A percentile compares a stretch with the other conserved stretches of the same genome.
Conservation (phyloP, 2,113 vertebrate species). For the Plectropomus leopardus region DNA sequence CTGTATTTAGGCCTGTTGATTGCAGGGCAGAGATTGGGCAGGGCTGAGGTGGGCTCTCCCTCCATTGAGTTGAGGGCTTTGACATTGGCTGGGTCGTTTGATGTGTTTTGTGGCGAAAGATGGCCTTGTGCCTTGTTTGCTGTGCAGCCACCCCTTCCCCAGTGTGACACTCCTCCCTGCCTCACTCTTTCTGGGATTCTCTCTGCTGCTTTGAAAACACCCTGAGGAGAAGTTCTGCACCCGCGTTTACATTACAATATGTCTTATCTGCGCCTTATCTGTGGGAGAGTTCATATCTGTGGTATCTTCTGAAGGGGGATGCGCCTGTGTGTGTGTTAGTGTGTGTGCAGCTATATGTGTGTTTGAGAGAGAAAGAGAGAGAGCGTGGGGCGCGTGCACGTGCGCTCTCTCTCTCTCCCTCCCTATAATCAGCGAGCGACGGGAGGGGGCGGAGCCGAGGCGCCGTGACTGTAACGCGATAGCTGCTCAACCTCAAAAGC, state of each 20-base stretch:
- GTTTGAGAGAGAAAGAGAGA: neutral
- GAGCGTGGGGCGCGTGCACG: slow-evolving; percentile 7
- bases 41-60: slow-evolving; percentile 75
- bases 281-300: slow-evolving; percentile 56
- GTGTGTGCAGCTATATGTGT: slow-evolving; percentile 10
- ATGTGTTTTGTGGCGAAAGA: slow-evolving; percentile 67
- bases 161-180: slow-evolving; percentile 14
- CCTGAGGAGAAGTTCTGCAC: slow-evolving; percentile 44
- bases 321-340: slow-evolving; percentile 9
- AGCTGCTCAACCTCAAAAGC: slow-evolving; percentile 84
- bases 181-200: slow-evolving; percentile 10
- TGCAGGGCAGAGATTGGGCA: slow-evolving; percentile 76
- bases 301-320: slow-evolving; percentile 36
- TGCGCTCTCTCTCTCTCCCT: neutral
- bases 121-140: slow-evolving; percentile 33
- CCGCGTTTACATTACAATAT: slow-evolving; percentile 50
- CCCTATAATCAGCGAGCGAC: slow-evolving; percentile 80
- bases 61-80: slow-evolving; percentile 54
- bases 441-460: slow-evolving; percentile 88
- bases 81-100: slow-evolving; percentile 49
- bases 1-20: slow-evolving; percentile 84
- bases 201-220: slow-evolving; percentile 41
- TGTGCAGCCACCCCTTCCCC: slow-evolving; percentile 7
- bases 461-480: slow-evolving; percentile 89
- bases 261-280: slow-evolving; percentile 60